Conservation (phyloP, 2,113 vertebrate genomes). For the Phrynosoma blainvillii region DNA sequence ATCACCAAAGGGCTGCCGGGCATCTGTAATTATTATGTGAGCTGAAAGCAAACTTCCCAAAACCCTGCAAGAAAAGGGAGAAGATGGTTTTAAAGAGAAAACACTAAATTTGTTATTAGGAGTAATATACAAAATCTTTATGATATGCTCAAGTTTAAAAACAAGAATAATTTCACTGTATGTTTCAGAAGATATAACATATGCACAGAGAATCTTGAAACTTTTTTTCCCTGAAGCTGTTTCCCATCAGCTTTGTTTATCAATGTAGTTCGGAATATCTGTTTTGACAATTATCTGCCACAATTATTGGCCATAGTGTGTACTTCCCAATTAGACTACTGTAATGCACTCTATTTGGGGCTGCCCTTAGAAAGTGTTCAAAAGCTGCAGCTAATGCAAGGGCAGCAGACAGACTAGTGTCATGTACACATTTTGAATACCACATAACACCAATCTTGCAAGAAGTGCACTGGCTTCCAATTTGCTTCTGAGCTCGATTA, state of each 20-base stretch:
- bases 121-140: neutral
- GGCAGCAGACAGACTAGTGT: no score
- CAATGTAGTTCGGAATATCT: neutral
- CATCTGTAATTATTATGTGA: constrained; percentile 95
- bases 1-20: constrained; percentile 92
- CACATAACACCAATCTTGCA: no score
- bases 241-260: neutral
- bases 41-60: constrained; percentile 95
- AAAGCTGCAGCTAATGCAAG: no score
- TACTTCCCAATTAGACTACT: no score
- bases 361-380: no score
- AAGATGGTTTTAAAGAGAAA: neutral
- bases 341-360: no score
- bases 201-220: neutral
- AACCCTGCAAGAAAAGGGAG: constrained; percentile 78
- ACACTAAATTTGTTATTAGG: neutral
- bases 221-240: neutral
- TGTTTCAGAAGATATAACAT: neutral
- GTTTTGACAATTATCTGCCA: neutral
- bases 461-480: no score
- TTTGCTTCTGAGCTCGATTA: no score
- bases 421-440: no score
- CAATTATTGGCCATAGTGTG: no score
- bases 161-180: neutral
- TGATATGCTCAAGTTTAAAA: neutral